Evolutionary conservation across 2,113 vertebrate genomes (phyloP), one percentile per base, ranked within the genome.

Genomic region (Vulpes lagopus): DNA sequence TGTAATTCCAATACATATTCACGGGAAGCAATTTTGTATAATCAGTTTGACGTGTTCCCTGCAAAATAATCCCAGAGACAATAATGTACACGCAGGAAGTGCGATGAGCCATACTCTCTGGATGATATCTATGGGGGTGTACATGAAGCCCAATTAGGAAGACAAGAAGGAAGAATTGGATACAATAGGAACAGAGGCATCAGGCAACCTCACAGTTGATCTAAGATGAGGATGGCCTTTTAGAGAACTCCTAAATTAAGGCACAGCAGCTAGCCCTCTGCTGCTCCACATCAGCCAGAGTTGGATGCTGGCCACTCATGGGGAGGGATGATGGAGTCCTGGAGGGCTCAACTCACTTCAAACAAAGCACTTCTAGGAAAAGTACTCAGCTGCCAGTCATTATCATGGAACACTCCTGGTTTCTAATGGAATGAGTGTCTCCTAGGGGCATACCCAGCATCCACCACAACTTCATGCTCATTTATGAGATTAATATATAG

Each of bases 291-390:
- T 69, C 51, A 69, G 57, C 57, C 30, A 14, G 25, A 9, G 5
- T 0, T 64, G 16, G 49, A 30, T 16, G 1, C 4, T 32, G 49
- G 6, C 3, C 11, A n/a, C 8, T 81, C 8, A n/a, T 14, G 0
- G 8, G 11, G 49, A 20, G 6, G 27, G 20, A 2, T 23, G 20
- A 7, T 49, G 10, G 86, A 53, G 38, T 49, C 2, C 19, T 62
- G 27, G 0, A 14, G 11, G 17, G 0, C 22, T 62, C 57, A 62
- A 0, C 0, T 67, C 9, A 9, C 69, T 65, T 83, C 19, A 62
- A 3, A 15, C 11, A 95, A 74, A 89, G 25, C 7, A 57, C 67
- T 89, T 55, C 17, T 4, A 5, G 15, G 27, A 0, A 3, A 92
- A 57, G 2, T 0, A 32, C n/a, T 51, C 8, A 59, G 19, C 4